These are phyloP conservation scores for Rhynchonycteris naso DNA, from an alignment of 2,797 vertebrate species.

Conservation along the genomic window DNA sequence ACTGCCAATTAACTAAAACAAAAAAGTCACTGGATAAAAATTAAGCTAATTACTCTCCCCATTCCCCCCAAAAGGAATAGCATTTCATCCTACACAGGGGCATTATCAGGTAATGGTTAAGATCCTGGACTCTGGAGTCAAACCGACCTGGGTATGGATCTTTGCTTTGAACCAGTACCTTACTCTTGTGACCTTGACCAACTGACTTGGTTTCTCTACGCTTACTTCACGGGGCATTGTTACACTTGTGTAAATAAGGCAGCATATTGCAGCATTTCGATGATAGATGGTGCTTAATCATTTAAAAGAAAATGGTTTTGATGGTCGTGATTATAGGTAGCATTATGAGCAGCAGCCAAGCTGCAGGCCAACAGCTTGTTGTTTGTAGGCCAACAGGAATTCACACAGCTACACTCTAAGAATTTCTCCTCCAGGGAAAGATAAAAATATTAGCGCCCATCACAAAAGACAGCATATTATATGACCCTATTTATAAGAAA, in stretches of 20 bases:
- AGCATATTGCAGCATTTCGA: not conserved
- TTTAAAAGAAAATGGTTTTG: slow-evolving; percentile 6
- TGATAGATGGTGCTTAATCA: not conserved
- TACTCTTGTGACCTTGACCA: not conserved
- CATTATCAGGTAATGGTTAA: not conserved
- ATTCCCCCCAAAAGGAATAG: not conserved
- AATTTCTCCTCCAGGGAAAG: not conserved
- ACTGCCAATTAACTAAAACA: slow-evolving; percentile 12
- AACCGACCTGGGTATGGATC: not conserved
- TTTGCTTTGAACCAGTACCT: not conserved
- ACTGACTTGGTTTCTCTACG: not conserved
- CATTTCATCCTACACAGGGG: not conserved
- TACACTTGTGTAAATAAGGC: not conserved
- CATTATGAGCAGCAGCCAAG: not conserved
- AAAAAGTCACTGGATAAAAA: not conserved
- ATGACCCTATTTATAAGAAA: not conserved
- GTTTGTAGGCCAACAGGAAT: not conserved
- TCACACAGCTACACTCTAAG: not conserved
- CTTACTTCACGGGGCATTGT: not conserved
- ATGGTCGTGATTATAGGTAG: not conserved
- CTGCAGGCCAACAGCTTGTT: too few species aligned
- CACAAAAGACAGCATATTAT: not conserved
- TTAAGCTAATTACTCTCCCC: not conserved
- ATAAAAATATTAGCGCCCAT: not conserved
- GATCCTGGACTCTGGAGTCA: not conserved